phyloP scores from a whole-genome alignment of 2,888 invertebrate species.

The Trilocha varians region DNA sequence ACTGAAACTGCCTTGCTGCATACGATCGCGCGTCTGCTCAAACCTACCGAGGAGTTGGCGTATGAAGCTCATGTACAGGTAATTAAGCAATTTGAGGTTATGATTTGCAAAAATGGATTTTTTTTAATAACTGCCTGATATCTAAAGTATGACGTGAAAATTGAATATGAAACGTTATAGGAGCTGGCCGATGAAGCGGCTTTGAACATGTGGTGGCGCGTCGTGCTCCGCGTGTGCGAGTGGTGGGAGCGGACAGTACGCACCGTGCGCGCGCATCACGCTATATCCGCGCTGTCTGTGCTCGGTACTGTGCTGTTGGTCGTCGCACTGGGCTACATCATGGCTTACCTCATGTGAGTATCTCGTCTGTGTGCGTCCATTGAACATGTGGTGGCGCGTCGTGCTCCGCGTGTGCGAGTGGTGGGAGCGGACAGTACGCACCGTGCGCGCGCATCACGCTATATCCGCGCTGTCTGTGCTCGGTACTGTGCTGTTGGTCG shows the following conservation, averaged over 20 bases:
- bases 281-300: conserved; percentile 84
- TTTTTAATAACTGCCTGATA: not conserved
- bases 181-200: conserved; percentile 87
- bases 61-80: conserved; percentile 87
- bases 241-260: conserved; percentile 81
- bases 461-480: conserved; percentile 85
- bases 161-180: conserved; percentile 43
- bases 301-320: conserved; percentile 83
- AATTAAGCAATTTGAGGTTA: too few relatives aligned
- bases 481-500: conserved; percentile 81
- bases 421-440: conserved; percentile 80
- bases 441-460: conserved; percentile 83
- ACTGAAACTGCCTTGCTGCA: conserved; percentile 82
- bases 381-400: conserved; percentile 41
- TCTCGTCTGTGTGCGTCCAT: not conserved
- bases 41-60: conserved; percentile 81
- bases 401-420: conserved; percentile 66
- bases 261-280: conserved; percentile 82
- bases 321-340: conserved; percentile 82
- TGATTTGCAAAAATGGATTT: too few relatives aligned
- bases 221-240: conserved; percentile 54
- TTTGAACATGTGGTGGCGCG: conserved; percentile 79
- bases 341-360: conserved; percentile 78
- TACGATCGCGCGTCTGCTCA: conserved; percentile 79
- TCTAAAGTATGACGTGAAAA: not conserved